Conservation (phyloP, 92 coral and sea anemone genomes). For the Zoanthus sansibaricus region DNA sequence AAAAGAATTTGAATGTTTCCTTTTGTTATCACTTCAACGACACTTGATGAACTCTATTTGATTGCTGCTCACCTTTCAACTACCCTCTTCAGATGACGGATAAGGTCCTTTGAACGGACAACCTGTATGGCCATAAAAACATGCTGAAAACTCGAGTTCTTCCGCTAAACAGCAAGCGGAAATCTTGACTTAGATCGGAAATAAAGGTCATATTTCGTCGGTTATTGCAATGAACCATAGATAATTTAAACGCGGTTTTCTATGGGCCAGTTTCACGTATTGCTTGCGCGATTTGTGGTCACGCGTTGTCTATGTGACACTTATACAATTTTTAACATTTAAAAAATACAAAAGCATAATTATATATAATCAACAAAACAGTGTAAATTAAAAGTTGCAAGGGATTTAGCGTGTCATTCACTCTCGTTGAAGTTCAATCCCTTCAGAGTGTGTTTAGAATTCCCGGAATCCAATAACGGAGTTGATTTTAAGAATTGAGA, state of each 20-base stretch:
- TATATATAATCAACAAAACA: constrained; percentile 66
- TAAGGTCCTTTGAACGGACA: background rate
- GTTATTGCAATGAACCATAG: constrained; percentile 27
- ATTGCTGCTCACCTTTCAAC: constrained; percentile 10
- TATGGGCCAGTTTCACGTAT: constrained; percentile 3
- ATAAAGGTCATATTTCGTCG: constrained; percentile 35
- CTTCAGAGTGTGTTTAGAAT: constrained; percentile 37
- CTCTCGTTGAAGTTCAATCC: constrained; percentile 26
- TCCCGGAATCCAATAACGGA: constrained; percentile 37
- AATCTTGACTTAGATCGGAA: constrained; percentile 22
- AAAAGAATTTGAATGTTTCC: background rate
- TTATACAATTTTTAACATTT: constrained; percentile 16
- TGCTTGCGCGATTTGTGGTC: constrained; percentile 33
- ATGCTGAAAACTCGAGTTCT: constrained; percentile 33
- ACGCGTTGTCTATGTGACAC: constrained; percentile 35
- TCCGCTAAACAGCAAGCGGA: constrained; percentile 47
- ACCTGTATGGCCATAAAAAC: constrained; percentile 2
- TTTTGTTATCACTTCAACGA: background rate
- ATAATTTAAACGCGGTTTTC: background rate
- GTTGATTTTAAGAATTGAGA: background rate
- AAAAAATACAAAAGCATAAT: constrained; percentile 33
- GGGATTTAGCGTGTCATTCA: constrained; percentile 40
- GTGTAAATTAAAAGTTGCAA: constrained; percentile 62
- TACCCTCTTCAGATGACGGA: constrained; percentile 11
- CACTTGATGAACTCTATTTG: background rate